Base-by-base conservation (phyloP, 2,797 vertebrate species). In the Kryptopterus vitreolus region DNA sequence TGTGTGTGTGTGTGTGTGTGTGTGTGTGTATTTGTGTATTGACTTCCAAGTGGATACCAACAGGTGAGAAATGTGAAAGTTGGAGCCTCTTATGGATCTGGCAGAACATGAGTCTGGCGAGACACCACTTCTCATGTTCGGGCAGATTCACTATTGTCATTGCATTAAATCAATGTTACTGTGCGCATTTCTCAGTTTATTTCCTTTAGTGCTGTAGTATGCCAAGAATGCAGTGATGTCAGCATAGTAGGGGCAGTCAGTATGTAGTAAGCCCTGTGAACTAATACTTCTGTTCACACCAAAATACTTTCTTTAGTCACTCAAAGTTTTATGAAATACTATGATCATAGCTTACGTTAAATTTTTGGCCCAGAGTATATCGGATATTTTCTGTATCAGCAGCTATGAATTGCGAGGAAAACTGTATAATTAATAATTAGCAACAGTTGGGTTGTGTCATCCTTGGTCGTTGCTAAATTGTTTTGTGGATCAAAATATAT, bases 191-290 rank as follows among this genome's bases (percentile, higher is more conserved):
- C 4, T 13, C 26, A 57, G n/a, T 26, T 29, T 20, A 2, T 18
- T 38, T 38, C 22, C 16, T 59, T 72, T 63, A 78, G 33, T 78
- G 68, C 50, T 55, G 77, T 75, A 76, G 72, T 81, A 84, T 85
- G 76, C 62, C 52, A 79, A 87, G 84, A 87, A 85, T 85, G 81
- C 61, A 33, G 29, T 85, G 82, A 87, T 74, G 57, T 85, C 81
- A 46, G 74, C 29, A 61, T 72, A 80, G 7, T 13, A 70, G 3
- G 8, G 76, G 55, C 59, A 26, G 29, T 71, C 43, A 15, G 13
- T 38, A 5, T n/a, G 24, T 69, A 22, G 35, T 76, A 61, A 76
- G 46, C 22, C 38, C 35, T 61, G 53, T 59, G 46, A 48, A 69
- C 18, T 46, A 80, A 80, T 43, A 24, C 24, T 3, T 80, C 6